Evolutionary conservation across 2,113 vertebrate genomes (phyloP).

Genomic region (Clarias batrachus): DNA sequence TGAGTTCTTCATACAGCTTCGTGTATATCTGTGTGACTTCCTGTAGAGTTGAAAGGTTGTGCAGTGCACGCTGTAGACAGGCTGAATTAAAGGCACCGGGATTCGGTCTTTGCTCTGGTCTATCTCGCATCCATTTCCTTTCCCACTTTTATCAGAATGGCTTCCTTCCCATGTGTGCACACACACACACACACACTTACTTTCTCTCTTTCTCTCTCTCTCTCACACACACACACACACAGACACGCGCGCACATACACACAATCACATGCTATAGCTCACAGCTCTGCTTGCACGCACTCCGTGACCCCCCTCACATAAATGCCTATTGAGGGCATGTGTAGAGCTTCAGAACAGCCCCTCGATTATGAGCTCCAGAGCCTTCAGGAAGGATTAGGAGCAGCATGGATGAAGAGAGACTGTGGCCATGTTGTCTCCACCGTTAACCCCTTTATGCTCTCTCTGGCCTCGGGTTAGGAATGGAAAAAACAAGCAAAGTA

Average conservation of each 20-base stretch:
- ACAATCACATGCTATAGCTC: conserved; percentile 43
- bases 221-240: not conserved
- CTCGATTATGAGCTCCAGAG: conserved; percentile 43
- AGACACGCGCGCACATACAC: not conserved
- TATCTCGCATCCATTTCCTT: not conserved
- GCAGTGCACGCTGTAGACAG: not conserved
- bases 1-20: not conserved
- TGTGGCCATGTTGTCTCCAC: conserved; percentile 3
- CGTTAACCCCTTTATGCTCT: conserved; percentile 20
- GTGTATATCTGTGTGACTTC: not conserved
- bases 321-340: conserved; percentile 46
- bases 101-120: not conserved
- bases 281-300: conserved; percentile 25
- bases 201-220: too few relatives aligned
- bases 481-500: not conserved
- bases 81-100: not conserved
- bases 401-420: conserved; percentile 35
- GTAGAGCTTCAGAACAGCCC: conserved; percentile 49
- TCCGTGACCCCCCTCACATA: conserved; percentile 38
- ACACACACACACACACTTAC: not conserved
- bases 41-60: not conserved
- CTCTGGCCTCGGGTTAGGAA: conserved; percentile 10
- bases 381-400: conserved; percentile 36
- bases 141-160: conserved; percentile 8
- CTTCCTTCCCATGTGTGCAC: not conserved